Base-by-base conservation (phyloP, 2,113 vertebrate genomes). In the Struthio camelus region DNA sequence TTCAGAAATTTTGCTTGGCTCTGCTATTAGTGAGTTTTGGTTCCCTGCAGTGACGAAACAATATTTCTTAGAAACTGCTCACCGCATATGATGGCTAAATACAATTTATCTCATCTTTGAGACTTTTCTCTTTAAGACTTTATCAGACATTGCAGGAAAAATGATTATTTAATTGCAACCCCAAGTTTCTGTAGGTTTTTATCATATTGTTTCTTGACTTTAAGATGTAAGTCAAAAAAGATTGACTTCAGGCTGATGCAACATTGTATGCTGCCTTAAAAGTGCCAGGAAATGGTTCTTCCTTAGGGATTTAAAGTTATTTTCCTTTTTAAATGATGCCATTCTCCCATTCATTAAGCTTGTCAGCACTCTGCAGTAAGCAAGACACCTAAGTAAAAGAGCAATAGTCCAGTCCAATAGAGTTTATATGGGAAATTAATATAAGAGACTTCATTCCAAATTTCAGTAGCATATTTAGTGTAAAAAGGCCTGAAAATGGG, bases 1-100 rank as follows among this genome's bases (percentile, higher is more conserved):
- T 97, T 97, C 96, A 96, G 80, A 98, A 97, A 96, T 98, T 98
- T 98, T 96, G 85, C 95, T 98, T 98, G 98, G 97, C 98, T 97
- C 56, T 75, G 85, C 75, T 51, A 56, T 95, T 94, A 97, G 84
- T 72, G 94, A 96, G 61, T 66, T 7, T 82, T 73, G 84, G 92
- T 97, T 98, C 96, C 96, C 97, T 91, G 94, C 85, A 95, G 94
- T 48, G 96, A 97, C 95, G 95, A 98, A 98, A 97, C 17, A 4
- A 89, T 97, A 96, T 94, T 98, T 98, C 96, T 97, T 97, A 95
- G 91, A 95, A 98, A 97, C 88, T 25, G 23, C 85, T 97, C 97
- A 51, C 51, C 32, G 20, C 75, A 80, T 79, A 95, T n/a, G 67
- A 97, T 80, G 91, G 67, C 62, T 90, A 96, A 87, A 92, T 53